Percentiles rank a stretch among this genome's conserved stretches.
These are phyloP conservation scores for Xylota segnis DNA, from an alignment of 2,888 invertebrate genomes.

Conservation along the genomic window DNA sequence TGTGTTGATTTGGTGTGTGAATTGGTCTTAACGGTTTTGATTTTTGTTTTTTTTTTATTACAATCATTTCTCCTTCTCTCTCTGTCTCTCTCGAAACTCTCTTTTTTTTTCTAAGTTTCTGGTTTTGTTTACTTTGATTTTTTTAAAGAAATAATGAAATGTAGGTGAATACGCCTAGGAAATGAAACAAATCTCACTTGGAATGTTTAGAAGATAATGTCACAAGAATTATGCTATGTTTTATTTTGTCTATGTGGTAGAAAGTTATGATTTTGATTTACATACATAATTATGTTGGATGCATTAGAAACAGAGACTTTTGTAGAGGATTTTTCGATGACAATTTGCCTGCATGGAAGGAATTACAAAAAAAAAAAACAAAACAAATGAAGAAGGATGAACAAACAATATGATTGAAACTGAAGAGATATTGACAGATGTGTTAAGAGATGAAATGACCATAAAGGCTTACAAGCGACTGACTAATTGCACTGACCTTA, in stretches of 20 bases:
- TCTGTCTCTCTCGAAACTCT: conserved; percentile 27
- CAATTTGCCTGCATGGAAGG: not conserved
- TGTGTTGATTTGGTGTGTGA: conserved; percentile 48
- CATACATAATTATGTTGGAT: conserved; percentile 21
- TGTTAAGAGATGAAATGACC: not conserved
- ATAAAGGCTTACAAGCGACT: not conserved
- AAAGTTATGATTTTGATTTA: conserved; percentile 20
- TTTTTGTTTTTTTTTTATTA: conserved; percentile 9
- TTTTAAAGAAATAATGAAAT: conserved; percentile 15
- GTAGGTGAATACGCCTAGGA: conserved; percentile 40
- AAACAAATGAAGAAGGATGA: too few relatives aligned
- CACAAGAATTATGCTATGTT: conserved; percentile 54
- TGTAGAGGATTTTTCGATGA: conserved; percentile 30
- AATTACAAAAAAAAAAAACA: too few relatives aligned
- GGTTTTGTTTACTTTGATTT: conserved; percentile 1
- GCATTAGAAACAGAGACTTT: conserved; percentile 43
- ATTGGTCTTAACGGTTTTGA: conserved; percentile 51
- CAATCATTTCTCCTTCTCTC: conserved; percentile 21
- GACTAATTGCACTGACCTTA: conserved; percentile 1
- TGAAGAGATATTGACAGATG: too few relatives aligned
- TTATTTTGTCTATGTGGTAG: conserved; percentile 32
- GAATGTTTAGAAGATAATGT: conserved; percentile 74
- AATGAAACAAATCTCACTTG: conserved; percentile 50
- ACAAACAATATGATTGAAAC: too few relatives aligned
- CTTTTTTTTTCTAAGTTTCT: conserved; percentile 9